These are phyloP conservation scores for Sebastes vulpes DNA, from an alignment of 2,797 vertebrate genomes.

Conservation along the genomic window DNA sequence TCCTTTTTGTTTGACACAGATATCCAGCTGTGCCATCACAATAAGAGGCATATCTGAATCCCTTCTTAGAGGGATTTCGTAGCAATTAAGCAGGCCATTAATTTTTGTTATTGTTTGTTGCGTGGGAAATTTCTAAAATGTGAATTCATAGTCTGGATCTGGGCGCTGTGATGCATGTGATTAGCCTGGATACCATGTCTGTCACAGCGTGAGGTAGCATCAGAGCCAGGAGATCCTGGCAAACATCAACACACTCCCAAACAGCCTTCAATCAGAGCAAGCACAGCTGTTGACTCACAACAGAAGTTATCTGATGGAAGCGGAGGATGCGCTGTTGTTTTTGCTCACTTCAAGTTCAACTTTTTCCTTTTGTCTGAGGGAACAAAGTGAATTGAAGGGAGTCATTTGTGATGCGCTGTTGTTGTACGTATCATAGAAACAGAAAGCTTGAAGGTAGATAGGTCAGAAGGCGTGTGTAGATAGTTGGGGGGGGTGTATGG, in stretches of 20 bases:
- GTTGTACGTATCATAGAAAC: not conserved
- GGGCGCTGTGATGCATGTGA: conserved; percentile 47
- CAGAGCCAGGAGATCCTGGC: conserved; percentile 33
- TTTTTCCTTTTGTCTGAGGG: not conserved
- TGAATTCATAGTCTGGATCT: not conserved
- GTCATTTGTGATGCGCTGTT: not conserved
- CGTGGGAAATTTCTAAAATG: not conserved
- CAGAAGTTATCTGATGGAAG: not conserved
- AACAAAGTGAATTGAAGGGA: not conserved
- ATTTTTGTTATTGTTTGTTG: conserved; percentile 4
- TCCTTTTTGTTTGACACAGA: not conserved
- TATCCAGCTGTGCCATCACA: conserved; percentile 34
- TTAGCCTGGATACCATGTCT: conserved; percentile 51
- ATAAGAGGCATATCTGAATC: conserved; percentile 11
- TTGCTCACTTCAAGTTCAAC: not conserved
- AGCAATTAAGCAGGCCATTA: conserved; percentile 32
- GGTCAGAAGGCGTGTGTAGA: not conserved
- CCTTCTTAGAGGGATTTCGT: conserved; percentile 9
- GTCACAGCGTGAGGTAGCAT: conserved; percentile 39
- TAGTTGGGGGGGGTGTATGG: not conserved
- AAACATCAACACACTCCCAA: conserved; percentile 14
- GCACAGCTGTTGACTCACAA: conserved; percentile 1
- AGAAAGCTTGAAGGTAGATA: not conserved
- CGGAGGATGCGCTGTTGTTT: not conserved
- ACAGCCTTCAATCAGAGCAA: conserved; percentile 6